Conservation (phyloP, 1,140 invertebrate species). For the Vanessa atalanta region DNA sequence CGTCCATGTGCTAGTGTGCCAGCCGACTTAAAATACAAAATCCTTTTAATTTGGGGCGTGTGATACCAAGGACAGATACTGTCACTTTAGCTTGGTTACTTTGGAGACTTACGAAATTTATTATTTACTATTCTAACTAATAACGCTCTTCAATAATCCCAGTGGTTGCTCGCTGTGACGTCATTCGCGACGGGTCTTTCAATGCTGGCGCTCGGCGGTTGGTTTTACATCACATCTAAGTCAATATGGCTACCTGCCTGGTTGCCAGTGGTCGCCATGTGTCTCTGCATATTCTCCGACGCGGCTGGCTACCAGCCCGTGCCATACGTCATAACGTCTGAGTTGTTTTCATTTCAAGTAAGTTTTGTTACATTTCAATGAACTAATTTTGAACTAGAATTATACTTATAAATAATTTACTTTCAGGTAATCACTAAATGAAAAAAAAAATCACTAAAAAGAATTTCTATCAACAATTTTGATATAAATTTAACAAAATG, state of each 20-base stretch:
- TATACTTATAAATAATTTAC: no score
- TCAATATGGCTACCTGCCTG: constrained; percentile 66
- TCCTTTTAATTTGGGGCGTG: no score
- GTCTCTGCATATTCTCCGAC: constrained; percentile 68
- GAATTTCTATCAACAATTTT: not conserved
- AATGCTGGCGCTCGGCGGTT: constrained; percentile 65
- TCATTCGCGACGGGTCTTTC: constrained; percentile 65
- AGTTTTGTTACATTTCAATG: constrained; percentile 17
- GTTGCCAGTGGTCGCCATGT: constrained; percentile 71
- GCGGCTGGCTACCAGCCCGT: constrained; percentile 71
- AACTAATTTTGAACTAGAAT: no score
- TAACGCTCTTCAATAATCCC: constrained; percentile 22
- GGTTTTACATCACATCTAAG: constrained; percentile 67
- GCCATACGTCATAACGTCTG: constrained; percentile 72
- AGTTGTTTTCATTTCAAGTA: constrained; percentile 71
- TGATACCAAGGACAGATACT: no score
- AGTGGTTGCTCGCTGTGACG: constrained; percentile 69
- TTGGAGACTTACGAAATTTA: no score
- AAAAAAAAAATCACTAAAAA: no score
- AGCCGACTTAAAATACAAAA: no score
- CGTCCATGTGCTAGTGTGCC: no score
- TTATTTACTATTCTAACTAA: not conserved
- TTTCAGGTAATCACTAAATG: no score
- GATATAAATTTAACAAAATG: not conserved
- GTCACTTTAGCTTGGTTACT: no score